These are phyloP conservation scores for Homarus americanus DNA, from an alignment of 1,140 invertebrate genomes.

Conservation along the genomic window DNA sequence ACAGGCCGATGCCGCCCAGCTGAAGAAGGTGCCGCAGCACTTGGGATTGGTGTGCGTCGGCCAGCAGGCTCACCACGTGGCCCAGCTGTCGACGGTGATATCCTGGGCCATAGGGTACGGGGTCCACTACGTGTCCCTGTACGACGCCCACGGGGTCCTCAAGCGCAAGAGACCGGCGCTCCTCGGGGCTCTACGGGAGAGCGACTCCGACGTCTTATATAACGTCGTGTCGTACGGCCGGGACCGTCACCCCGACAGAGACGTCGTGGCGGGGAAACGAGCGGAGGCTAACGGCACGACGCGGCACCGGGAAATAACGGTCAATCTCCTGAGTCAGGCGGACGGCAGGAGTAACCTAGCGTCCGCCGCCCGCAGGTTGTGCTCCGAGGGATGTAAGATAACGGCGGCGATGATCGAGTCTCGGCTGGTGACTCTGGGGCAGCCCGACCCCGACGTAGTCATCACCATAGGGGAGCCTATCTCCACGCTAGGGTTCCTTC, in stretches of 20 bases:
- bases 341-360: conserved; percentile 24
- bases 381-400: background rate
- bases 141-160: background rate
- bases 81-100: conserved; percentile 8
- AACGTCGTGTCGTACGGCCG: background rate
- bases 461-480: conserved; percentile 42
- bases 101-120: conserved; percentile 34
- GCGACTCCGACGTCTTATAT: background rate
- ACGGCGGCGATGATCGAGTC: background rate
- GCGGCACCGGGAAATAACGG: background rate
- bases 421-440: background rate
- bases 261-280: background rate
- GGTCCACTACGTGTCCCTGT: conserved; percentile 3
- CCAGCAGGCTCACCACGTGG: background rate
- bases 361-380: background rate
- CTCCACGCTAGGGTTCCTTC: conserved; percentile 38
- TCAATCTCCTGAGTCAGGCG: conserved; percentile 17
- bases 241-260: background rate
- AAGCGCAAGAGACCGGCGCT: conserved; percentile 13
- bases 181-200: background rate
- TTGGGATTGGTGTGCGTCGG: conserved; percentile 9
- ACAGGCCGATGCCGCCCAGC: conserved; percentile 34
- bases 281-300: background rate
- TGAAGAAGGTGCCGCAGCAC: conserved; percentile 33
- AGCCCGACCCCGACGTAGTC: conserved; percentile 50